These are phyloP conservation scores for Asbolus verrucosus DNA, from an alignment of 1,140 invertebrate genomes.

Conservation along the genomic window DNA sequence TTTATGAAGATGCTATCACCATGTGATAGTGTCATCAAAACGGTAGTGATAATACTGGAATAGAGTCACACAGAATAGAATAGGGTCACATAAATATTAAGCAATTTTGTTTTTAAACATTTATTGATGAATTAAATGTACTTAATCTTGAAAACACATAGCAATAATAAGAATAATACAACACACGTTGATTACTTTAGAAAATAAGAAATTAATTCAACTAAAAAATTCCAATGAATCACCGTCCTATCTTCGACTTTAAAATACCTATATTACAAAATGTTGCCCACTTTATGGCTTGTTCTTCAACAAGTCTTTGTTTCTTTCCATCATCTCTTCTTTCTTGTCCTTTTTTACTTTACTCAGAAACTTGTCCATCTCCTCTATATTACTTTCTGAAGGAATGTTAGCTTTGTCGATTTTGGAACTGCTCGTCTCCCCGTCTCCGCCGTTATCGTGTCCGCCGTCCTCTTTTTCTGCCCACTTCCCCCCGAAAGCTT, in stretches of 20 bases:
- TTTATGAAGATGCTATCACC: neutral
- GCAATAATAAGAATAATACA: too few species aligned
- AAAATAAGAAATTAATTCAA: too few species aligned
- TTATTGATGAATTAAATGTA: too few species aligned
- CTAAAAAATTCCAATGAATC: too few species aligned
- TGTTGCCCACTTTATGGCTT: slow-evolving; percentile 52
- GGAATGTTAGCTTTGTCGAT: slow-evolving; percentile 54
- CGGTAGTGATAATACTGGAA: too few species aligned
- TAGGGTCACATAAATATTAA: too few species aligned
- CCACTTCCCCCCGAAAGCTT: slow-evolving; percentile 73
- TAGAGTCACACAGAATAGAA: too few species aligned
- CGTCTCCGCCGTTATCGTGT: slow-evolving; percentile 64
- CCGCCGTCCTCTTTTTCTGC: slow-evolving; percentile 65
- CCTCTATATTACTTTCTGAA: slow-evolving; percentile 64
- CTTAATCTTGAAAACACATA: too few species aligned
- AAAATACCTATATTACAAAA: slow-evolving; percentile 10
- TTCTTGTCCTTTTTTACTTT: slow-evolving; percentile 68
- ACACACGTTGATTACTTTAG: too few species aligned
- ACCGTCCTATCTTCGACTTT: neutral
- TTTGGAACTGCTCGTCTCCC: slow-evolving; percentile 62
- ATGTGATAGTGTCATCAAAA: too few species aligned
- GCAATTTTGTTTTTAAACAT: too few species aligned
- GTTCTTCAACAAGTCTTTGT: slow-evolving; percentile 65
- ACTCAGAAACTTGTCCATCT: slow-evolving; percentile 68
- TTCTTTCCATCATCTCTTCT: slow-evolving; percentile 66